These are phyloP conservation scores for Contarinia nasturtii DNA, from an alignment of 1,140 invertebrate genomes.

Conservation along the genomic window DNA sequence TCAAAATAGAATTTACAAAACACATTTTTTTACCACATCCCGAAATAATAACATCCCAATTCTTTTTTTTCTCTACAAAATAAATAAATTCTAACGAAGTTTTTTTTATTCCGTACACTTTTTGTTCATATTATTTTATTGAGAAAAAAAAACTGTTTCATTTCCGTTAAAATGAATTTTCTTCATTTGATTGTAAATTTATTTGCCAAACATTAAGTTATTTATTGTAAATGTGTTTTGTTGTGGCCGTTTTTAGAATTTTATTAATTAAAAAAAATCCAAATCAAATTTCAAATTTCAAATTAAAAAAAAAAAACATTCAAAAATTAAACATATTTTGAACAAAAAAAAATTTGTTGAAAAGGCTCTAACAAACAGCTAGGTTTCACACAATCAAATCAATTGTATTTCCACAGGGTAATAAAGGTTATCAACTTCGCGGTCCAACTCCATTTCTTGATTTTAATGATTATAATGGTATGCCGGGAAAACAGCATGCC, in stretches of 20 bases:
- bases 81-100: too few species aligned
- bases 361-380: background rate
- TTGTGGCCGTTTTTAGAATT: slow-evolving; percentile 3
- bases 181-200: too few species aligned
- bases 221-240: too few species aligned
- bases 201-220: too few species aligned
- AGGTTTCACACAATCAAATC: background rate
- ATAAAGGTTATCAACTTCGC: slow-evolving; percentile 1
- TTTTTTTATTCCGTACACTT: too few species aligned
- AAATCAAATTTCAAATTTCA: slow-evolving; percentile 8
- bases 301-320: slow-evolving; percentile 1
- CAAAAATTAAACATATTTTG: slow-evolving; percentile 4
- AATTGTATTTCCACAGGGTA: slow-evolving; percentile 1
- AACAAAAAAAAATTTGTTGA: background rate
- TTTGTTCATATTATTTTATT: too few species aligned
- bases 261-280: slow-evolving; percentile 7
- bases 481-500: slow-evolving; percentile 1
- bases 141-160: too few species aligned
- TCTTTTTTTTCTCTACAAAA: too few species aligned
- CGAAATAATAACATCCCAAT: too few species aligned
- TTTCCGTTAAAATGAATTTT: too few species aligned
- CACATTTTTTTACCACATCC: background rate
- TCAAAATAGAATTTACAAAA: background rate
- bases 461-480: background rate
- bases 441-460: slow-evolving; percentile 1